Conservation (phyloP, 2,888 invertebrate genomes). For the Lydus trimaculatus region DNA sequence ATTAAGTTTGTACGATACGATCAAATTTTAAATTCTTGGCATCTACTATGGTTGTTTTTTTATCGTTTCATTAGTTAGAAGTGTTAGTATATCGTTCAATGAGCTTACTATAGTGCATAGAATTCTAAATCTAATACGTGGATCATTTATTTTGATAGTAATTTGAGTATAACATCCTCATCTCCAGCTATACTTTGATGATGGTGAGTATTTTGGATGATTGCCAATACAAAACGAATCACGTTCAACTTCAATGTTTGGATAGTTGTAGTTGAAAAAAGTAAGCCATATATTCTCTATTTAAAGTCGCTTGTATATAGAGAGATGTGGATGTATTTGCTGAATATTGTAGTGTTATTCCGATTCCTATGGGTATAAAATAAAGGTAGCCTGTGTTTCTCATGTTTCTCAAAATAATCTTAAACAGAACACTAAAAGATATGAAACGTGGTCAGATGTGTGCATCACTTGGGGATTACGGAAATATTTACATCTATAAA, state of each 20-base stretch:
- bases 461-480: not conserved
- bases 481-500: not conserved
- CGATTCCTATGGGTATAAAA: too few species aligned
- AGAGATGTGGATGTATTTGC: too few species aligned
- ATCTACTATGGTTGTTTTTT: not conserved
- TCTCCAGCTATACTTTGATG: not conserved
- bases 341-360: too few species aligned
- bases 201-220: not conserved
- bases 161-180: not conserved
- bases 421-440: too few species aligned
- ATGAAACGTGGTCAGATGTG: not conserved
- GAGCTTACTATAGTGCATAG: not conserved
- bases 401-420: not conserved
- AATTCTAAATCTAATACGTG: slow-evolving; percentile 1
- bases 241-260: too few species aligned
- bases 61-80: not conserved
- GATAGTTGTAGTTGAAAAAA: too few species aligned
- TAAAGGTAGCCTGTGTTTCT: not conserved
- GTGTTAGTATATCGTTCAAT: not conserved
- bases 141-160: not conserved
- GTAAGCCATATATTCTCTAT: too few species aligned
- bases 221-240: too few species aligned
- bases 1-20: not conserved
- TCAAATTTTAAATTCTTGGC: not conserved
- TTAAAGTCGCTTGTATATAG: too few species aligned